Conservation (phyloP, 2,113 vertebrate genomes). For the Glaucomys volans region DNA sequence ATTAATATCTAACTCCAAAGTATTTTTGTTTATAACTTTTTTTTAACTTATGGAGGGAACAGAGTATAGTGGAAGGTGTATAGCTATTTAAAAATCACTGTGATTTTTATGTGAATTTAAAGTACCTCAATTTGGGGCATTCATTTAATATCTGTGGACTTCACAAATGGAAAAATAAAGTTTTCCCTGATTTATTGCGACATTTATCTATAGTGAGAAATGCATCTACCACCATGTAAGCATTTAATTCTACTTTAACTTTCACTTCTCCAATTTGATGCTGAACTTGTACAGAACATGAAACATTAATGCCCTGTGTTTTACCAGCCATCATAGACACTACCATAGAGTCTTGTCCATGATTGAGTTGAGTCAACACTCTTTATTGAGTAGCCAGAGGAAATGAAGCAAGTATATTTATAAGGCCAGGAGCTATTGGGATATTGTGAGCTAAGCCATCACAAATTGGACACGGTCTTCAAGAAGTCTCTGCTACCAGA, state of each 20-base stretch:
- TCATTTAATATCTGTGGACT: neutral
- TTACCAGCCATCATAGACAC: neutral
- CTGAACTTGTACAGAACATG: neutral
- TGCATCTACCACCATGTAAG: too few species aligned
- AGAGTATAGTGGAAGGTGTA: neutral
- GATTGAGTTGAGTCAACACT: neutral
- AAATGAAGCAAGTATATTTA: neutral
- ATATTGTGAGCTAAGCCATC: neutral
- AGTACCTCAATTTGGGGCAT: neutral
- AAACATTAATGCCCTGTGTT: neutral
- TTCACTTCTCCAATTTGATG: neutral
- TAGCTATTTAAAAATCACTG: neutral
- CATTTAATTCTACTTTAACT: neutral
- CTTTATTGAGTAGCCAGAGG: neutral
- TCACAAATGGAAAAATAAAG: neutral
- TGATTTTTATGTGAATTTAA: neutral
- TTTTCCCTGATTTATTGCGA: neutral
- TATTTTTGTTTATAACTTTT: neutral
- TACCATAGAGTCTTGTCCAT: neutral
- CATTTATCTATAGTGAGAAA: neutral
- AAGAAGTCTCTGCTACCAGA: neutral
- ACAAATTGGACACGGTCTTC: neutral
- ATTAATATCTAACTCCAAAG: neutral
- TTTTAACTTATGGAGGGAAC: neutral
- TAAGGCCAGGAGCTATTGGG: neutral